Base-by-base conservation (phyloP, 1,140 invertebrate genomes). In the Zaprionus kolodkinae region DNA sequence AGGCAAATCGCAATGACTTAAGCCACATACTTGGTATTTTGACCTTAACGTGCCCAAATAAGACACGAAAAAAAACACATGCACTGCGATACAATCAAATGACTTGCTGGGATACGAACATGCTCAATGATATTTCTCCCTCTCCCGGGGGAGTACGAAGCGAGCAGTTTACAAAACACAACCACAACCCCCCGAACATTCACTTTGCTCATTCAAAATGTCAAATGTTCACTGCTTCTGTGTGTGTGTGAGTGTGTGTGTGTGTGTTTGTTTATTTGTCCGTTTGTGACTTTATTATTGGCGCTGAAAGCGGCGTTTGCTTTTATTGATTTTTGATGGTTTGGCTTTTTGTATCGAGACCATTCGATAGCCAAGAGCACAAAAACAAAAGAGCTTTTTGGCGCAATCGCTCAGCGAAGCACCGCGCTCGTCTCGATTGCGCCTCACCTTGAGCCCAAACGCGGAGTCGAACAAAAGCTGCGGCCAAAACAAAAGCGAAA, bases 401-500 rank as follows among this genome's bases (percentile, higher is more conserved):
- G 77, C 63, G 66, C 65, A 79, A 68, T 48, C 50, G 45, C n/a
- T 45, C 45, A 50, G 45, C 45, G 57, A 21, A 33, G 21, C 56
- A 25, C 5, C 48, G 43, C 61, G 33, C 50, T 76, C 72, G 65
- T 69, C 59, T 87, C 33, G 62, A 64, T 77, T 55, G 70, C 68
- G 63, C 54, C 59, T 83, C 65, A 88, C 83, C 83, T 87, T 87
- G 86, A 81, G 60, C 70, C 55, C 57, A 70, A 80, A 87, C 59
- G 35, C n/a, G 36, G 33, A 74, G 66, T 43, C 45, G 50, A 48
- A 75, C 72, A 78, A 78, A 78, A 76, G 70, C 57, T 66, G 56
- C 17, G 33, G 50, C 33, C 55, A 48, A 48, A 68, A 67, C 52
- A 70, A 40, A 54, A 66, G 54, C 52, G 35, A 36, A 25, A n/a